Base-by-base conservation (phyloP, 1,140 invertebrate species). In the Drosophila ananassae region DNA sequence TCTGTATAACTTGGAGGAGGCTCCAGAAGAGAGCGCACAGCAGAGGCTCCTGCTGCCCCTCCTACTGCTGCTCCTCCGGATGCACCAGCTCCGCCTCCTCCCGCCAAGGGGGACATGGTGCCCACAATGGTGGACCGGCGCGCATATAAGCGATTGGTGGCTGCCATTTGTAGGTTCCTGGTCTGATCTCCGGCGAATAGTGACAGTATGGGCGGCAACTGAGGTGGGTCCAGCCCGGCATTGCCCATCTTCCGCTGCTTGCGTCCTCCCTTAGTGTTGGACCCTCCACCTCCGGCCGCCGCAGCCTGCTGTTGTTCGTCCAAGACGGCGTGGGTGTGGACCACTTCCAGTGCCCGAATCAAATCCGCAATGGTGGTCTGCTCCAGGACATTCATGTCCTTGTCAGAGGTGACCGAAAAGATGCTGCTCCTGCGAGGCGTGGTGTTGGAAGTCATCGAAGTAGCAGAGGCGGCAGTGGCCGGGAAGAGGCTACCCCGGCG, bases 291-390 rank as follows among this genome's bases (percentile, higher is more conserved):
- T 4, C 30, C 41, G 1, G 51, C 22, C 51, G 37, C 25, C 12
- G 44, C 44, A 1, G 44, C 44, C 24, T 73, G 73, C 13, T 87
- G 73, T 12, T 77, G 73, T 24, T 91, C 87, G 21, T 91, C 90
- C n/a, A 91, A 56, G 8, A 79, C 90, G 2, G 90, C 90, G 17
- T 91, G 87, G 1, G 92, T 92, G 41, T 94, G 94, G 34, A 95
- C 90, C 37, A 94, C 94, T 24, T 95, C 94, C 12, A 97, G 82
- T 0, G 95, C 95, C 32, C 95, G 92, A 12, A 96, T 92, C 21
- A 96, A 93, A 91, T 96, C 96, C 2, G 95, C 95, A 9, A 96
- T 92, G 17, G 95, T 96, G 0, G 96, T 96, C 77, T 96, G 94
- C 92, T 96, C 96, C 44, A 96, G 91, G 22, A 96, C 92, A 21